Evolutionary conservation across 1,140 invertebrate genomes (phyloP).

Genomic region (Scaptomyza hsui): DNA sequence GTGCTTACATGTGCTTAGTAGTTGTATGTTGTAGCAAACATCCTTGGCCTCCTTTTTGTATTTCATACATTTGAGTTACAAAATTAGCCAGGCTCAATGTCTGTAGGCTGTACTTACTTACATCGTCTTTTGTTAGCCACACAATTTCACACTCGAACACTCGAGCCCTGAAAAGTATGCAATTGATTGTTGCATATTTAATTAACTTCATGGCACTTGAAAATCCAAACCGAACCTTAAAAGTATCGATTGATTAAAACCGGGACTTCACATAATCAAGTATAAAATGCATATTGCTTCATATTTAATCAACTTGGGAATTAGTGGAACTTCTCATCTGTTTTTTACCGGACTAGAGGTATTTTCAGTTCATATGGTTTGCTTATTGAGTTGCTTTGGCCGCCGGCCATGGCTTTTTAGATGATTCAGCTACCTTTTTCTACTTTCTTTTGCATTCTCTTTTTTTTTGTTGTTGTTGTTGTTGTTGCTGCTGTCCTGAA

Average conservation of each 20-base stretch:
- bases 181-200: conserved; percentile 69
- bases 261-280: no score
- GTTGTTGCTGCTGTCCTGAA: conserved; percentile 31
- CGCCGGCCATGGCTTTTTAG: conserved; percentile 71
- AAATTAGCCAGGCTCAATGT: conserved; percentile 58
- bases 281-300: conserved; percentile 32
- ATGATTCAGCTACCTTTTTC: conserved; percentile 49
- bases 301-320: conserved; percentile 76
- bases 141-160: conserved; percentile 52
- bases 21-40: conserved; percentile 10
- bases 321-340: conserved; percentile 65
- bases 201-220: conserved; percentile 47
- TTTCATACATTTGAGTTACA: conserved; percentile 65
- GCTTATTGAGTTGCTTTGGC: conserved; percentile 75
- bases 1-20: conserved; percentile 74
- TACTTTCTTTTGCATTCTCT: conserved; percentile 5
- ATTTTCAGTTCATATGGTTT: conserved; percentile 28
- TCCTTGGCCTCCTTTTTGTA: conserved; percentile 52
- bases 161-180: conserved; percentile 21
- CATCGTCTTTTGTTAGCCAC: conserved; percentile 3
- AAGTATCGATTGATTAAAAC: no score
- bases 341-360: conserved; percentile 20
- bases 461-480: neutral
- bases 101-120: neutral
- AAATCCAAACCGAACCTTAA: no score